Evolutionary conservation across 35 echinoderm and acorn worm species (phyloP).

Genomic region (Heliocidaris tuberculata): DNA sequence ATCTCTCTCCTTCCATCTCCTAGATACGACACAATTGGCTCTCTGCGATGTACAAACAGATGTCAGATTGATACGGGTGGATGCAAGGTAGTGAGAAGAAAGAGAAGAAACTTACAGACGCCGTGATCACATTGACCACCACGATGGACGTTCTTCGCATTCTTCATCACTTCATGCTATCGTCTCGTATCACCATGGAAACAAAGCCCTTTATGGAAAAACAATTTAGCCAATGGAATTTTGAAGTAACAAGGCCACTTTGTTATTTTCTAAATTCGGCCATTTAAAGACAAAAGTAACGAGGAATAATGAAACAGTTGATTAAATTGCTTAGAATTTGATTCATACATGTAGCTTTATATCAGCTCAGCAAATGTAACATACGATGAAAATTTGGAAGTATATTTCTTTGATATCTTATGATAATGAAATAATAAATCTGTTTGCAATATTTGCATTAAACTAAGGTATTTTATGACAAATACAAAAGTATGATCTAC

Average conservation of each 20-base stretch:
- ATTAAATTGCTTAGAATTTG: not conserved
- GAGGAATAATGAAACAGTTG: not conserved
- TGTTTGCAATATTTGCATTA: too few species aligned
- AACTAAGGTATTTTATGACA: too few species aligned
- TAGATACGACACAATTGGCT: slow-evolving; percentile 72
- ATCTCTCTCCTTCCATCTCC: not conserved
- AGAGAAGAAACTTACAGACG: slow-evolving; percentile 52
- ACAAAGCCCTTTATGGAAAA: not conserved
- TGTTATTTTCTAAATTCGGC: too few species aligned
- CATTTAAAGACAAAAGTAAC: not conserved
- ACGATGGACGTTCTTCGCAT: slow-evolving; percentile 33
- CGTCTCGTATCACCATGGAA: not conserved
- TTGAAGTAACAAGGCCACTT: not conserved
- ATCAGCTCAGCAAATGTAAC: not conserved
- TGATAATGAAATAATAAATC: too few species aligned
- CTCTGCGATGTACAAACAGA: slow-evolving; percentile 70
- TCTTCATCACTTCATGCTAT: slow-evolving; percentile 33
- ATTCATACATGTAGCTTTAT: not conserved
- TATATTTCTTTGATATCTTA: too few species aligned
- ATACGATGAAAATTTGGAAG: not conserved
- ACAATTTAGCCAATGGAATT: not conserved
- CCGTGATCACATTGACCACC: slow-evolving; percentile 33
- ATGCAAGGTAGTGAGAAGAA: slow-evolving; percentile 66
- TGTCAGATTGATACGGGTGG: slow-evolving; percentile 68
- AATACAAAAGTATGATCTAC: too few species aligned